These are phyloP conservation scores for Chalcis sispes DNA, from an alignment of 2,888 invertebrate genomes.

Conservation along the genomic window DNA sequence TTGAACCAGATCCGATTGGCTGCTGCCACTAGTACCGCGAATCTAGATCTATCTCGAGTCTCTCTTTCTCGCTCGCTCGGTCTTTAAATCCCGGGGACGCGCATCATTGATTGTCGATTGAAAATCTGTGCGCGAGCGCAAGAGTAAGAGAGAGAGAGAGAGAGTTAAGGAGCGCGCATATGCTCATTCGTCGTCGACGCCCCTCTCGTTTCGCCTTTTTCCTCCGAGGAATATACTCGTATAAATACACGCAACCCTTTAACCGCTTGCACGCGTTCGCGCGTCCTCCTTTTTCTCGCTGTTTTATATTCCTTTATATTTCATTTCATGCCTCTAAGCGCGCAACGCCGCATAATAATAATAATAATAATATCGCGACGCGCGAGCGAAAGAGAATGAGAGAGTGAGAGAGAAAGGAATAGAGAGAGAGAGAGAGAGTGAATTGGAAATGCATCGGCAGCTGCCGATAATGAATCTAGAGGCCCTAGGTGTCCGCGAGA, in stretches of 20 bases:
- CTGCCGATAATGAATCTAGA: conserved; percentile 67
- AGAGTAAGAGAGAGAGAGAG: conserved; percentile 8
- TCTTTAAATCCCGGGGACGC: conserved; percentile 70
- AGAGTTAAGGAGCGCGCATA: conserved; percentile 7
- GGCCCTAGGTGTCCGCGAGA: conserved; percentile 55
- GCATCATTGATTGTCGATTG: conserved; percentile 75
- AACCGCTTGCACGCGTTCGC: too few species aligned
- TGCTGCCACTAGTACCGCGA: conserved; percentile 71
- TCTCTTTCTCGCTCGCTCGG: conserved; percentile 60
- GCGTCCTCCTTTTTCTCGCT: background rate
- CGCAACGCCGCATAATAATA: too few species aligned
- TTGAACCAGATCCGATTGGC: conserved; percentile 76
- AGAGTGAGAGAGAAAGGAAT: conserved; percentile 10
- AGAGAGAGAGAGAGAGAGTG: background rate
- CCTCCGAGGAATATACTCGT: conserved; percentile 30
- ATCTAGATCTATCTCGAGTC: conserved; percentile 73
- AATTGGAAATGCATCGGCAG: conserved; percentile 60
- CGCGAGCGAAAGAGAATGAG: background rate
- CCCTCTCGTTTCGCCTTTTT: conserved; percentile 49
- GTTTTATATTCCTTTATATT: conserved; percentile 45
- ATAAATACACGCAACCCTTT: conserved; percentile 24
- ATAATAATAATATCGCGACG: conserved; percentile 28
- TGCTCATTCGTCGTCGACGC: conserved; percentile 23
- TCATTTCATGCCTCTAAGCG: conserved; percentile 55
- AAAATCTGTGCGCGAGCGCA: conserved; percentile 64